Percentiles rank a stretch among this genome's conserved stretches.
Conservation (phyloP, 2,113 vertebrate genomes). For the Nyctibius bracteatus region DNA sequence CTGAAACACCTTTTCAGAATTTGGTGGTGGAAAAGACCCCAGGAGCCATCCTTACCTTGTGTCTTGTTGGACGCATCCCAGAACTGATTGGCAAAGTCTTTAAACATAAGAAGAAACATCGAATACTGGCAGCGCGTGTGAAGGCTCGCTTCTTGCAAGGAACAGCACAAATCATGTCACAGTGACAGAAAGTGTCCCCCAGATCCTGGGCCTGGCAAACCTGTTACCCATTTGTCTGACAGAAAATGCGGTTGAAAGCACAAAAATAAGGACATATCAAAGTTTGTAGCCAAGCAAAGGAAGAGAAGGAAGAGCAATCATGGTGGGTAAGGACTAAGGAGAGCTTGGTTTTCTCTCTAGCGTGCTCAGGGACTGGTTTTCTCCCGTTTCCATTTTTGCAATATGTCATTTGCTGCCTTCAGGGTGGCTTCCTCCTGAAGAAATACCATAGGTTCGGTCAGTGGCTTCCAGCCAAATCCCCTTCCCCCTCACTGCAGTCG, state of each 20-base stretch:
- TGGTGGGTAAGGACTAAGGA: not conserved
- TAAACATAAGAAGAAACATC: not conserved
- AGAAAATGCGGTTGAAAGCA: not conserved
- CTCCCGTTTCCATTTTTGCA: slow-evolving; percentile 79
- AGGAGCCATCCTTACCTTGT: not conserved
- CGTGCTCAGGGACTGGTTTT: slow-evolving; percentile 1
- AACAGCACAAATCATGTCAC: not conserved
- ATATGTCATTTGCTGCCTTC: slow-evolving; percentile 81
- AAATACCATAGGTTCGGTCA: not conserved
- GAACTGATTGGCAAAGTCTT: not conserved
- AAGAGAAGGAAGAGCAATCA: not conserved
- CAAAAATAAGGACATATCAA: not conserved
- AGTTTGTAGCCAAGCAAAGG: not conserved
- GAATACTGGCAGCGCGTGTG: accelerated
- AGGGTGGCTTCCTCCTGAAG: slow-evolving; percentile 87
- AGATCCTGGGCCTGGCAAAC: not conserved
- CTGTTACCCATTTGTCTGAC: not conserved
- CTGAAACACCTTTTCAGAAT: not conserved
- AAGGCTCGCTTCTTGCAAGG: not conserved
- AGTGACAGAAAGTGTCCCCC: not conserved
- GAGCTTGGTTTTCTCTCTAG: not conserved
- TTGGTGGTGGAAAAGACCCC: not conserved
- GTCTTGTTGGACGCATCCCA: not conserved
- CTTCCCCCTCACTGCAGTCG: not conserved
- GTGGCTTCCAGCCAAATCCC: not conserved